Percentiles rank a stretch among this genome's conserved stretches.
These are phyloP conservation scores for Sphaeridia pumilis DNA, from an alignment of 2,888 invertebrate species.

Conservation along the genomic window DNA sequence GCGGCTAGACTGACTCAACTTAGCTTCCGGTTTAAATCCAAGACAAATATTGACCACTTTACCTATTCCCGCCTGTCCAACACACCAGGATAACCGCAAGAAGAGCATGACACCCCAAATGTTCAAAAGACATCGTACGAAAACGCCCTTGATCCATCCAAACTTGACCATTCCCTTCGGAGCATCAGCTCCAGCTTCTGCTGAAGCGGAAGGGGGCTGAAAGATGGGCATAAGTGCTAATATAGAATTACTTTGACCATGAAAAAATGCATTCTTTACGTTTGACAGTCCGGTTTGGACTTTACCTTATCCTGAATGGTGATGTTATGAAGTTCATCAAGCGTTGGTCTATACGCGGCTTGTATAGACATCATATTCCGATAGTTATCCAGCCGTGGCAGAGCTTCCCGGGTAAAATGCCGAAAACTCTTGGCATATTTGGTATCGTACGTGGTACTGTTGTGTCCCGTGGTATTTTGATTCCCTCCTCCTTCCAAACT, in stretches of 20 bases:
- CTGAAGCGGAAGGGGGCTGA: slow-evolving; percentile 23
- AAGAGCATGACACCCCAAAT: slow-evolving; percentile 99
- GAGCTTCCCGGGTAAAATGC: slow-evolving; percentile 73
- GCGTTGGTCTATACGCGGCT: slow-evolving; percentile 71
- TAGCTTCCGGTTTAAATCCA: no score
- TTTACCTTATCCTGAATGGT: slow-evolving; percentile 1
- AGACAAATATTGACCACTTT: no score
- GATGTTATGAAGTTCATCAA: slow-evolving; percentile 72
- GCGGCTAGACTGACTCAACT: no score
- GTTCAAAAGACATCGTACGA: slow-evolving; percentile 88
- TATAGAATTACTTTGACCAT: no score
- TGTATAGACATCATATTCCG: slow-evolving; percentile 78
- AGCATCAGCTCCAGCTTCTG: slow-evolving; percentile 39
- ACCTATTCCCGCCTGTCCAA: slow-evolving; percentile 85
- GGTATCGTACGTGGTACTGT: slow-evolving; percentile 46
- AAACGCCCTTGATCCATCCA: slow-evolving; percentile 90
- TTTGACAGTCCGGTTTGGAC: no score
- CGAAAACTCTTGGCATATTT: slow-evolving; percentile 69
- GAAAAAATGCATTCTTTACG: no score
- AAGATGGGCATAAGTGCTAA: neutral
- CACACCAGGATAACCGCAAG: slow-evolving; percentile 90
- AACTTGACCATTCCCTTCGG: slow-evolving; percentile 60
- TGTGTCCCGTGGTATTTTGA: slow-evolving; percentile 7
- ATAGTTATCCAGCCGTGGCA: slow-evolving; percentile 78
- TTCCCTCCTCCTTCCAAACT: neutral